Evolutionary conservation across 1,140 invertebrate species (phyloP).

Genomic region (Hyles euphorbiae): DNA sequence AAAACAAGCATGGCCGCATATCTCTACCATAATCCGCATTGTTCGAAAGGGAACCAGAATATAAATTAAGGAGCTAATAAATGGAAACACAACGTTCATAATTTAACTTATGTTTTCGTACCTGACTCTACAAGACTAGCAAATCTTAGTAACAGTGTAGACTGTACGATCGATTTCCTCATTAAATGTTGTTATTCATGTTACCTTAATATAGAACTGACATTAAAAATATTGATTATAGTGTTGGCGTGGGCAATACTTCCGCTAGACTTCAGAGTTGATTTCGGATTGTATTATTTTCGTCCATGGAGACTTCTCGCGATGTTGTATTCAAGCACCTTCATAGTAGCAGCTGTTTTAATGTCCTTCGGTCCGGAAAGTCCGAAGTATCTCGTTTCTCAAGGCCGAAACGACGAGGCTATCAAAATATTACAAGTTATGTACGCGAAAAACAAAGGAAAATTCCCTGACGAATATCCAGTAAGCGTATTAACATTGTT

Average conservation of each 20-base stretch:
- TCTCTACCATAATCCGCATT: no score
- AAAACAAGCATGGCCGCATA: no score
- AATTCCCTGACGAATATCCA: conserved; percentile 47
- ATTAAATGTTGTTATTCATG: no score
- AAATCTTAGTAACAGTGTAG: no score
- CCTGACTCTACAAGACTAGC: no score
- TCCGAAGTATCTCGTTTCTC: conserved; percentile 83
- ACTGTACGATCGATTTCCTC: no score
- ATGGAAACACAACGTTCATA: no score
- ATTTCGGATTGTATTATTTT: conserved; percentile 71
- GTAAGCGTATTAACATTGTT: conserved; percentile 24
- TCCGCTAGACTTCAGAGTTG: conserved; percentile 71
- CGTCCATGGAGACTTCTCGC: conserved; percentile 79
- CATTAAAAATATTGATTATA: conserved; percentile 36
- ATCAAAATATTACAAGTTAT: conserved; percentile 77
- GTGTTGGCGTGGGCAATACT: conserved; percentile 80
- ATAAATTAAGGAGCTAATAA: no score
- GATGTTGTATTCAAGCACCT: conserved; percentile 47
- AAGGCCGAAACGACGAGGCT: conserved; percentile 78
- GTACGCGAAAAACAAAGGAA: conserved; percentile 78
- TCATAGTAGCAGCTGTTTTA: conserved; percentile 68
- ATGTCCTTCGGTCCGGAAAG: conserved; percentile 81
- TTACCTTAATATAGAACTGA: no score
- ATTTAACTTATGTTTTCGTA: no score
- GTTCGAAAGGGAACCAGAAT: no score